A percentile compares a stretch with the other conserved stretches of the same genome.
Conservation (phyloP, 2,888 invertebrate genomes). For the Ennomos fuscantarius region DNA sequence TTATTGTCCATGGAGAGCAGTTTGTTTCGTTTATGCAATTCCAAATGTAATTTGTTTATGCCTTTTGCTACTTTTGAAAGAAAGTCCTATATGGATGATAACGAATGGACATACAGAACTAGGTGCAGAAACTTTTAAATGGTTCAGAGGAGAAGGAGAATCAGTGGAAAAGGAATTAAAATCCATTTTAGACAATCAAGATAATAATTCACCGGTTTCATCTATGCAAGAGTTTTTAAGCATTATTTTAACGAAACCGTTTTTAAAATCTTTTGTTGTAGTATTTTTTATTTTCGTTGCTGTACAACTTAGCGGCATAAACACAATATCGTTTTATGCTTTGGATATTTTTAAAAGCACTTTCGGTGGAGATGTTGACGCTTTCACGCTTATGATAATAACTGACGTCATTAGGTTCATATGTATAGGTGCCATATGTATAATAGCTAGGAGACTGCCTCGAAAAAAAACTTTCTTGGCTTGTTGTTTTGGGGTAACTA, state of each 20-base stretch:
- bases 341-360: constrained; percentile 54
- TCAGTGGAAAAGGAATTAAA: constrained; percentile 52
- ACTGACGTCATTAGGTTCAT: constrained; percentile 53
- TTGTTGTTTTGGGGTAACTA: constrained; percentile 43
- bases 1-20: constrained; percentile 52
- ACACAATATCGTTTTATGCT: constrained; percentile 59
- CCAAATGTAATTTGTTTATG: constrained; percentile 49
- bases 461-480: constrained; percentile 50
- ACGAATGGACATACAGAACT: constrained; percentile 53
- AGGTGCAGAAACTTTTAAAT: constrained; percentile 51
- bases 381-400: constrained; percentile 54
- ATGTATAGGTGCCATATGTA: constrained; percentile 41
- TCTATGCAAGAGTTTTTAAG: constrained; percentile 42
- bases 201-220: constrained; percentile 33
- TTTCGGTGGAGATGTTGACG: constrained; percentile 51
- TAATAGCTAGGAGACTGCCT: constrained; percentile 50
- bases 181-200: constrained; percentile 47
- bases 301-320: constrained; percentile 57
- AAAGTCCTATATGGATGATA: constrained; percentile 65
- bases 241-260: constrained; percentile 49
- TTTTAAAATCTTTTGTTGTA: constrained; percentile 46
- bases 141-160: constrained; percentile 55
- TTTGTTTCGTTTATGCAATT: constrained; percentile 48
- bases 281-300: constrained; percentile 47
- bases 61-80: constrained; percentile 51